phyloP scores from a whole-genome alignment of 2,113 vertebrate species.

The Hystrix brachyura region DNA sequence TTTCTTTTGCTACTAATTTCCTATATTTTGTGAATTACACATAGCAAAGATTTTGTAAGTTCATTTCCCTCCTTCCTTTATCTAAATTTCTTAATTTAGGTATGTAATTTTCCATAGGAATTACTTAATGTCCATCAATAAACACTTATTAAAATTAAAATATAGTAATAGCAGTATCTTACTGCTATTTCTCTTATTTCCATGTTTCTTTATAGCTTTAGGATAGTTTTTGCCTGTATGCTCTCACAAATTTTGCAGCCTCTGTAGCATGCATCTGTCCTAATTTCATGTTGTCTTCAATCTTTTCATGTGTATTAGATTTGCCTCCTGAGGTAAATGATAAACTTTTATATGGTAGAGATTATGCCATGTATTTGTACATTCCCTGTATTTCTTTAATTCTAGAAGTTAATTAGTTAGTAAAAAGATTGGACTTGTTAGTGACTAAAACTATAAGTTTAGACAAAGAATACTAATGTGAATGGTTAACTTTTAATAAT shows the following conservation, averaged over 20 bases:
- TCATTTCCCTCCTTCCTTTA: not conserved
- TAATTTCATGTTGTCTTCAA: constrained; percentile 5
- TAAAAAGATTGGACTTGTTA: not conserved
- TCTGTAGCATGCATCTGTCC: not conserved
- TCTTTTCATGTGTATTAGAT: not conserved
- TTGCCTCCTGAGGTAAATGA: not conserved
- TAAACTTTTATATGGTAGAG: not conserved
- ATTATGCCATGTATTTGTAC: not conserved
- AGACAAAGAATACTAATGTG: constrained; percentile 14
- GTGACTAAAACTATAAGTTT: not conserved
- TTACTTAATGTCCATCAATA: not conserved
- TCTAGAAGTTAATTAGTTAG: not conserved
- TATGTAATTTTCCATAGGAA: not conserved
- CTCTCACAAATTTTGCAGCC: not conserved
- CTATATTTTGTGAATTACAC: not conserved
- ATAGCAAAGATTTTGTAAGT: not conserved
- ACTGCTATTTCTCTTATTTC: not conserved
- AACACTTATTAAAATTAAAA: not conserved
- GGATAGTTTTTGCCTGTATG: not conserved
- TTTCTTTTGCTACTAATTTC: not conserved
- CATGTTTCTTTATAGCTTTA: not conserved
- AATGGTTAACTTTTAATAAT: constrained; percentile 15
- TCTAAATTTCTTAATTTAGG: not conserved
- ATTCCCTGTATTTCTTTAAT: not conserved
- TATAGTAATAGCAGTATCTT: not conserved